These are phyloP conservation scores for Drosophila tani DNA, from an alignment of 1,140 invertebrate species.

Conservation along the genomic window DNA sequence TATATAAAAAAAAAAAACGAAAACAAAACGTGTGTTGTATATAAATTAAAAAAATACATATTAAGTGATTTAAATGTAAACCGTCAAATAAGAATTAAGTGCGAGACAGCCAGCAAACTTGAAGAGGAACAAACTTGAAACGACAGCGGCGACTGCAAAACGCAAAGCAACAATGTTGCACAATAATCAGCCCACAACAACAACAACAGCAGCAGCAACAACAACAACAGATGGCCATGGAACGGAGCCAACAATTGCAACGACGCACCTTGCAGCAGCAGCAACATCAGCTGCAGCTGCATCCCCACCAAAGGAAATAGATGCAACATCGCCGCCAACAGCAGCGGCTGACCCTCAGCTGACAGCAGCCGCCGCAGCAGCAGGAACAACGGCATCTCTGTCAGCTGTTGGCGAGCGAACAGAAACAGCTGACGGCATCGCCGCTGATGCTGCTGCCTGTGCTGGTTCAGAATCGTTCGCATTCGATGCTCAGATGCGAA, in stretches of 20 bases:
- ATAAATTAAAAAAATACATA: slow-evolving; percentile 6
- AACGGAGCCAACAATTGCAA: slow-evolving; percentile 59
- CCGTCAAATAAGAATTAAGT: slow-evolving; percentile 23
- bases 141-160: slow-evolving; percentile 41
- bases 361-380: slow-evolving; percentile 27
- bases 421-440: slow-evolving; percentile 59
- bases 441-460: slow-evolving; percentile 1
- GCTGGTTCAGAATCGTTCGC: slow-evolving; percentile 33
- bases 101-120: slow-evolving; percentile 34
- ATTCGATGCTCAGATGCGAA: slow-evolving; percentile 76
- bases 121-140: slow-evolving; percentile 34
- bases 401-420: slow-evolving; percentile 51
- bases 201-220: slow-evolving; percentile 53
- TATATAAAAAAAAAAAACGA: not conserved
- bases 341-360: slow-evolving; percentile 19
- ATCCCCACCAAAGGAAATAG: slow-evolving; percentile 51
- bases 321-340: slow-evolving; percentile 16
- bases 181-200: slow-evolving; percentile 49
- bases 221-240: slow-evolving; percentile 37
- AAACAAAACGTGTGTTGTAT: slow-evolving; percentile 16
- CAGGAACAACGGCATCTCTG: slow-evolving; percentile 41
- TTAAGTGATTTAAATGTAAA: slow-evolving; percentile 46
- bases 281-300: slow-evolving; percentile 25
- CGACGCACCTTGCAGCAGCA: slow-evolving; percentile 47
- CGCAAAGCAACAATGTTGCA: slow-evolving; percentile 70